phyloP scores from a whole-genome alignment of 2,797 vertebrate species.

The Oreochromis grahami region DNA sequence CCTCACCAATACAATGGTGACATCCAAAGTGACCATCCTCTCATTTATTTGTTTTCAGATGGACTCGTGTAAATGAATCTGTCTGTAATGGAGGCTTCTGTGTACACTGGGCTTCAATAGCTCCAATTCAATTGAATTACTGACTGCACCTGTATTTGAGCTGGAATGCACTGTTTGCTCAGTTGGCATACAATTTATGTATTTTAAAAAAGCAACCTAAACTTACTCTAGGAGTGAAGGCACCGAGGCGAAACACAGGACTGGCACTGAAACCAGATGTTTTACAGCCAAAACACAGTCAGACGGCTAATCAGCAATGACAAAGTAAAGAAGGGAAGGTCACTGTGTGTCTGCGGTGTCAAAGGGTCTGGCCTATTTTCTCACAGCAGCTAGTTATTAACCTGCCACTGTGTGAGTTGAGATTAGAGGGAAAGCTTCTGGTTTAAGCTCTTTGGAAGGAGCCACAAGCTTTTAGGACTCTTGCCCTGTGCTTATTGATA shows the following conservation, averaged over 20 bases:
- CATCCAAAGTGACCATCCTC: neutral
- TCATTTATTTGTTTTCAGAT: conserved; percentile 1
- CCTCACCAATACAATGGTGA: neutral
- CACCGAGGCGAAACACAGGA: neutral
- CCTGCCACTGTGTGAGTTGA: conserved; percentile 22
- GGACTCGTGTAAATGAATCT: conserved; percentile 3
- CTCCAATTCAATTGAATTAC: neutral
- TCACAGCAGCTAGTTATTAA: conserved; percentile 49
- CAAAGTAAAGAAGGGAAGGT: conserved; percentile 44
- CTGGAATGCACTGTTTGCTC: conserved; percentile 4
- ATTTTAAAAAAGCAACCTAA: neutral
- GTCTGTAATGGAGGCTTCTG: conserved; percentile 25
- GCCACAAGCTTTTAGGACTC: conserved; percentile 29
- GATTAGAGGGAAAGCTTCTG: conserved; percentile 53
- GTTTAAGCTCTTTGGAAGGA: conserved; percentile 24
- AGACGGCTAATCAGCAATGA: conserved; percentile 38
- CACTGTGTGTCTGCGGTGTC: conserved; percentile 21
- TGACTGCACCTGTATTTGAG: conserved; percentile 34
- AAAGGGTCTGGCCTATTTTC: conserved; percentile 46
- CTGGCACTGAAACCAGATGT: conserved; percentile 58
- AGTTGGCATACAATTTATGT: neutral
- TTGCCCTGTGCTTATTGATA: conserved; percentile 43
- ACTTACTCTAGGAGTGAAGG: neutral
- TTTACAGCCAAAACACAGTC: conserved; percentile 62
- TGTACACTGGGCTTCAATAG: conserved; percentile 16